These are phyloP conservation scores for Typhlomys cinereus DNA, from an alignment of 2,113 vertebrate species.

Conservation along the genomic window DNA sequence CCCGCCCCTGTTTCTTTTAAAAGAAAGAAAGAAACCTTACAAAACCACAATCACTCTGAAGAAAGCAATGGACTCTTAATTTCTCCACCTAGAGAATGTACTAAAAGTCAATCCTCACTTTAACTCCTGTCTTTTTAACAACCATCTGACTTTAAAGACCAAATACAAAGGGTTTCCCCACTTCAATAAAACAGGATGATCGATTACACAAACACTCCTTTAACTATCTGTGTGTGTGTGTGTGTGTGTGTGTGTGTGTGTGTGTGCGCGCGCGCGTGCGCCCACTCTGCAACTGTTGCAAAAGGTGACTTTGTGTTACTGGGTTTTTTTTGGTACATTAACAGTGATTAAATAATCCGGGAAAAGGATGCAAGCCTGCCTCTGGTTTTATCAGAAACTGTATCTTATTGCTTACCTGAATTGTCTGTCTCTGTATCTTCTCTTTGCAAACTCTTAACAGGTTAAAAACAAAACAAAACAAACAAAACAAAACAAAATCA, in stretches of 20 bases:
- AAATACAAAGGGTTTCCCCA: background rate
- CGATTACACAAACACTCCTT: background rate
- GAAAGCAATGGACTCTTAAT: constrained; percentile 41
- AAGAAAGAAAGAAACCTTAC: constrained; percentile 58
- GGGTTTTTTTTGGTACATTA: background rate
- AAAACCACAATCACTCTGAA: constrained; percentile 67
- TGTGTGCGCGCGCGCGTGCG: too few relatives aligned
- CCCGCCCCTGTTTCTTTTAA: constrained; percentile 60
- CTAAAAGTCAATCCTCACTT: background rate
- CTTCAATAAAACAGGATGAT: background rate
- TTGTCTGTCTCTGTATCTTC: background rate
- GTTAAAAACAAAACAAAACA: too few relatives aligned
- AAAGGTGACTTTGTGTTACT: background rate
- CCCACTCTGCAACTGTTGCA: background rate
- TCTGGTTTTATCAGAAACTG: background rate
- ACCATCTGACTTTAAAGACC: background rate
- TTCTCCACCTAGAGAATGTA: background rate
- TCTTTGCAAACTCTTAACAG: background rate
- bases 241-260: too few relatives aligned
- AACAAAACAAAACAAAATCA: background rate
- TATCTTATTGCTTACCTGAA: background rate
- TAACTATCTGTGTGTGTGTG: too few relatives aligned
- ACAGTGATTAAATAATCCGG: background rate
- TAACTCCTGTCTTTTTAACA: background rate
- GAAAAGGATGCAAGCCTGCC: background rate